Conservation (phyloP, 2,888 invertebrate species). For the Dascillus cervinus region DNA sequence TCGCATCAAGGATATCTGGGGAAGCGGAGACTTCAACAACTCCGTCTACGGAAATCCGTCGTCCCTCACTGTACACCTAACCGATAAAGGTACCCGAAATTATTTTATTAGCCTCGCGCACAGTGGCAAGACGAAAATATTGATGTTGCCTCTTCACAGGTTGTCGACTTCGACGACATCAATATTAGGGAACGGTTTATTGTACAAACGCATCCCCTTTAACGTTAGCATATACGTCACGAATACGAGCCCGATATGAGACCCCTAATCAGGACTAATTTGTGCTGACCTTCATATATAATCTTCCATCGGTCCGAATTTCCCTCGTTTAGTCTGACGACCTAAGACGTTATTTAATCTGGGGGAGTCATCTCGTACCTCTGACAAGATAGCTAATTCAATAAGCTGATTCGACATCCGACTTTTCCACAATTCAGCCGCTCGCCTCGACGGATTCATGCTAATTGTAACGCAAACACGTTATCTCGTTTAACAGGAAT, state of each 20-base stretch:
- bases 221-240: constrained; percentile 10
- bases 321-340: constrained; percentile 21
- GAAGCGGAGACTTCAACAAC: constrained; percentile 47
- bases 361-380: constrained; percentile 24
- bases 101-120: constrained; percentile 8
- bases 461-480: constrained; percentile 25
- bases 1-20: constrained; percentile 38
- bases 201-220: constrained; percentile 13
- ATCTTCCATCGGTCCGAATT: constrained; percentile 21
- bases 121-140: constrained; percentile 20
- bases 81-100: constrained; percentile 47
- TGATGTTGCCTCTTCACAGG: constrained; percentile 10
- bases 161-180: constrained; percentile 10
- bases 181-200: constrained; percentile 9
- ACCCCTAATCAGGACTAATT: constrained; percentile 20
- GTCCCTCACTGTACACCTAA: constrained; percentile 53
- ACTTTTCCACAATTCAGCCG: constrained; percentile 27
- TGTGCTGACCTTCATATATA: constrained; percentile 21
- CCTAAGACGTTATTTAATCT: constrained; percentile 29
- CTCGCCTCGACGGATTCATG: constrained; percentile 19
- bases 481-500: constrained; percentile 9
- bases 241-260: constrained; percentile 11
- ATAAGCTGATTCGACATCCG: constrained; percentile 28
- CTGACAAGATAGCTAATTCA: constrained; percentile 28
- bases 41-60: constrained; percentile 57